Evolutionary conservation across 2,113 vertebrate genomes (phyloP), one percentile per base, ranked within the genome.

Genomic region (Camelus bactrianus): DNA sequence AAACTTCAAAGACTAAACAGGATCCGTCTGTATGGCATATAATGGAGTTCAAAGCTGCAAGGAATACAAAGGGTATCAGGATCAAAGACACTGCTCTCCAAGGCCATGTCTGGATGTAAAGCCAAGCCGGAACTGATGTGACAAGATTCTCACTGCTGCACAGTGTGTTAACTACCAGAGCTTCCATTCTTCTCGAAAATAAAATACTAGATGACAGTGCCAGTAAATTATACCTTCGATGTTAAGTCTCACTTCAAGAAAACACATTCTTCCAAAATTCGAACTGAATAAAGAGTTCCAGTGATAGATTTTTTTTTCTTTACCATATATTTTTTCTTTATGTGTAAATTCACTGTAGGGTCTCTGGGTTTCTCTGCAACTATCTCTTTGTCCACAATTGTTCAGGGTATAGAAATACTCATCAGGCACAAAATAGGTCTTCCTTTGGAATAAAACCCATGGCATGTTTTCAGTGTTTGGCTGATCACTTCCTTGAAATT

Each of bases 11-110:
- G 87, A 24, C 50, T 16, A 75, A 28, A 92, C 65, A 83, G 38
- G n/a, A 80, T 92, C n/a, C 69, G 5, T 86, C 54, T 67, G 50
- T 86, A 80, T 9, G 35, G 91, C 64, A 35, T 19, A 3, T 0
- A 96, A 52, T 16, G n/a, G 90, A 94, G 93, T 90, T 97, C 95
- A 98, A 98, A 97, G 81, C 89, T 92, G 13, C 62, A 60, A 82
- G 64, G 70, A 97, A 93, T 52, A 94, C 72, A 65, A 69, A 90
- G 67, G 17, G 22, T 73, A 77, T 35, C 0, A 20, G 42, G 94
- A 98, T 96, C 97, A 98, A 98, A 98, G 95, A 76, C 92, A 72
- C 32, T 77, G 76, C 79, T 69, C 26, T 93, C 76, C 38, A 13
- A 5, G 3, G 89, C 42, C 91, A 54, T 0, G 5, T 30, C 65